Evolutionary conservation across 2,888 invertebrate species (phyloP), one percentile per base, ranked within the genome.

Genomic region (Orthosia gracilis): DNA sequence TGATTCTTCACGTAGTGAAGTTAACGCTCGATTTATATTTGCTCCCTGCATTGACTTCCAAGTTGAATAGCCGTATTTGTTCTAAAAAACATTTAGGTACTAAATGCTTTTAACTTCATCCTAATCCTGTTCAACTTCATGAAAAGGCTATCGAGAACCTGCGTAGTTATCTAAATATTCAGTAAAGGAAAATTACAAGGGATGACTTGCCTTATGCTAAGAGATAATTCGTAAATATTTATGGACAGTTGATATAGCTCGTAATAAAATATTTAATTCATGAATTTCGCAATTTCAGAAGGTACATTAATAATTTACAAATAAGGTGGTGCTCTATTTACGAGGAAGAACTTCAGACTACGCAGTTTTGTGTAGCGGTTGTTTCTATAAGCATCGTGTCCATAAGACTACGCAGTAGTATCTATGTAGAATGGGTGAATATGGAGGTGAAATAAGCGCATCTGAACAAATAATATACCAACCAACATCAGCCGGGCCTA

Each of bases 201-300:
- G 7, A 40, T 40, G 18, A 49, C 23, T 54, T 59, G 40, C 15
- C 40, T 9, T 55, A 68, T 23, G 55, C 61, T 57, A 69, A 76
- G 47, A 67, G 47, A 47, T 40, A 23, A 31, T 69, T 31, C 52
- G 63, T 76, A 47, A 76, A 76, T 76, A 76, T 76, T 64, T 59
- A 76, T 69, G 58, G 13, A 15, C 26, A 63, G 50, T 63, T 67
- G 45, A 63, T 67, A 75, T 52, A 58, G 63, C 21, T 69, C 40
- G 63, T 59, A 76, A 64, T 69, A 40, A 40, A 81, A 66, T 80
- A 71, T 71, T 59, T 71, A 63, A 76, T 76, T 71, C 76, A 76
- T 64, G 72, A 54, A 54, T 66, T 68, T 63, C 47, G 73, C 73
- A 69, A 63, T 72, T 78, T 67, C 74, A 65, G 26, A 55, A 12